These are phyloP conservation scores for Sarcophaga carnaria DNA, from an alignment of 2,888 invertebrate species.

Conservation along the genomic window DNA sequence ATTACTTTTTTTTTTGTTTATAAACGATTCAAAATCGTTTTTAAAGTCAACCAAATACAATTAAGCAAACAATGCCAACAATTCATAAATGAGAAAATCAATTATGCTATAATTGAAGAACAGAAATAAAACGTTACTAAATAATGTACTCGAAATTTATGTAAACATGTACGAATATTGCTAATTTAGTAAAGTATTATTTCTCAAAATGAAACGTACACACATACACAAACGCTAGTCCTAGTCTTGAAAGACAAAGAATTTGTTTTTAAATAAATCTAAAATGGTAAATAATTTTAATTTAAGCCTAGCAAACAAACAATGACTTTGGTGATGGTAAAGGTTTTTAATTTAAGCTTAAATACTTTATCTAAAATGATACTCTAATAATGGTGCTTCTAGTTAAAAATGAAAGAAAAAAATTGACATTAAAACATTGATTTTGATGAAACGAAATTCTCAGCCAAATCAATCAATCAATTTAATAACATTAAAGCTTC, in stretches of 20 bases:
- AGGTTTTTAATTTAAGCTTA: constrained; percentile 49
- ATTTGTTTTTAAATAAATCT: constrained; percentile 49
- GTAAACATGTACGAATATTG: no score
- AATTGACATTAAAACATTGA: constrained; percentile 22
- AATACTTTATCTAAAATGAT: constrained; percentile 26
- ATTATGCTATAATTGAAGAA: constrained; percentile 53
- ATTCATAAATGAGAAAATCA: constrained; percentile 51
- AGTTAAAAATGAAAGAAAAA: constrained; percentile 42
- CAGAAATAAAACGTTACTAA: constrained; percentile 17
- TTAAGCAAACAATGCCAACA: constrained; percentile 41
- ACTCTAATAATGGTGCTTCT: constrained; percentile 69
- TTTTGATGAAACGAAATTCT: constrained; percentile 25
- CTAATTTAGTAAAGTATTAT: constrained; percentile 11
- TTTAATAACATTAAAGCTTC: constrained; percentile 38
- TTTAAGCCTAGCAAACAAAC: constrained; percentile 29
- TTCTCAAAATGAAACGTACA: constrained; percentile 29
- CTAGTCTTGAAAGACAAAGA: constrained; percentile 64
- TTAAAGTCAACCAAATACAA: constrained; percentile 66
- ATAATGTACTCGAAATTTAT: background rate
- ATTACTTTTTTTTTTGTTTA: constrained; percentile 48
- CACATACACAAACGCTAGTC: constrained; percentile 65
- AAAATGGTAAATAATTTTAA: constrained; percentile 40
- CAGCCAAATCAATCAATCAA: constrained; percentile 11
- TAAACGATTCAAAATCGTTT: constrained; percentile 75
- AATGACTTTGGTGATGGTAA: constrained; percentile 67